These are phyloP conservation scores for Zaprionus lachaisei DNA, from an alignment of 1,140 invertebrate genomes.

Conservation along the genomic window DNA sequence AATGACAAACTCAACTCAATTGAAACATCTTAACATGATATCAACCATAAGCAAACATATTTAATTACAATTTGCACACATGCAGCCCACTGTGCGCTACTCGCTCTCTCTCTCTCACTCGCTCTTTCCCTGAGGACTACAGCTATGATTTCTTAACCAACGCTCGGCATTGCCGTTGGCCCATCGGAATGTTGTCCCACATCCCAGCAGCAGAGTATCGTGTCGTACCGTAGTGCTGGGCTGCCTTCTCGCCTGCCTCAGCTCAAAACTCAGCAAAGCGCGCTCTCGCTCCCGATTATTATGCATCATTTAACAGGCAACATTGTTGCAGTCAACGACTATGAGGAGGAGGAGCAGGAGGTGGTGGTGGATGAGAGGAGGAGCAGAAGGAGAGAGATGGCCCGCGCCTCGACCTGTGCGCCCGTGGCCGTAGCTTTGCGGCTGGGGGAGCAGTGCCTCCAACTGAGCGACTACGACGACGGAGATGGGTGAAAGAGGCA, in stretches of 20 bases:
- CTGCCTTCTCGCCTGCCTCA: constrained; percentile 42
- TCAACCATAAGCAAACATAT: neutral
- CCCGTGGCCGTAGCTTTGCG: constrained; percentile 5
- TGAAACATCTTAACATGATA: neutral
- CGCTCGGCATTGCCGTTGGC: constrained; percentile 38
- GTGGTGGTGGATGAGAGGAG: constrained; percentile 50
- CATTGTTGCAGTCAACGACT: constrained; percentile 81
- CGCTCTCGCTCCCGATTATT: constrained; percentile 65
- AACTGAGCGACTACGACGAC: constrained; percentile 6
- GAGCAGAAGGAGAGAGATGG: constrained; percentile 46
- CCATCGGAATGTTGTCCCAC: constrained; percentile 63
- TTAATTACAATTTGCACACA: neutral
- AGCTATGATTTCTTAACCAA: constrained; percentile 66
- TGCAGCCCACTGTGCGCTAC: constrained; percentile 22
- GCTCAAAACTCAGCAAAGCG: constrained; percentile 59
- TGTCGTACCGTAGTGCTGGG: neutral
- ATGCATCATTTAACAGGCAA: constrained; percentile 82
- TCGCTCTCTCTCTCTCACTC: neutral
- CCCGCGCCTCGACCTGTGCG: constrained; percentile 11
- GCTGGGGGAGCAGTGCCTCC: constrained; percentile 3
- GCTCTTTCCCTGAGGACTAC: constrained; percentile 19
- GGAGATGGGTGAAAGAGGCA: constrained; percentile 32
- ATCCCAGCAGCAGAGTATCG: constrained; percentile 38
- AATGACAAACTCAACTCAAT: too few species aligned
- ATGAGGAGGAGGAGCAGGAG: constrained; percentile 43